Conservation (phyloP, 1,140 invertebrate species). For the Habropoda laboriosa region DNA sequence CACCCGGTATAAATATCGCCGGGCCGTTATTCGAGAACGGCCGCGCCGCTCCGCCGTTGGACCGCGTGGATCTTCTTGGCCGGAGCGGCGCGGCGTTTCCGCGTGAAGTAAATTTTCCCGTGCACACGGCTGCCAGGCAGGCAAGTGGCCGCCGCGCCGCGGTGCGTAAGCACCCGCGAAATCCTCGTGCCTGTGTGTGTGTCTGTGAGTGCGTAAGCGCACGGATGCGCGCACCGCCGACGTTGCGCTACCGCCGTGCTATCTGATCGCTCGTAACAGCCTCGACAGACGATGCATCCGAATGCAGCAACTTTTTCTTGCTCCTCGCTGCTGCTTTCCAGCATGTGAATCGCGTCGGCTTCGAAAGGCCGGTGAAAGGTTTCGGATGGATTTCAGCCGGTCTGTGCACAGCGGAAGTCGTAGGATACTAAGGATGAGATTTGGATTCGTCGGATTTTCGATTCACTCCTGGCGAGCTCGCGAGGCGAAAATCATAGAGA, state of each 20-base stretch:
- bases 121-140: background rate
- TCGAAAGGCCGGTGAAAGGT: background rate
- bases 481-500: too few relatives aligned
- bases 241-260: conserved; percentile 61
- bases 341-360: background rate
- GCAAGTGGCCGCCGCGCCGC: conserved; percentile 11
- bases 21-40: conserved; percentile 37
- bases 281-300: conserved; percentile 62
- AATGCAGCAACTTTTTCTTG: conserved; percentile 58
- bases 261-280: conserved; percentile 76
- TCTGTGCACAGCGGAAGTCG: too few relatives aligned
- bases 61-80: conserved; percentile 43
- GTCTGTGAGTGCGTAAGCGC: background rate
- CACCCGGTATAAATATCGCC: conserved; percentile 38
- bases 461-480: too few relatives aligned
- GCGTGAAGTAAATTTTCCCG: conserved; percentile 54
- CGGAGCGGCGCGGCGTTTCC: conserved; percentile 55
- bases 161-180: conserved; percentile 16
- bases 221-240: conserved; percentile 9
- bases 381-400: background rate
- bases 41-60: too few relatives aligned
- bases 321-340: background rate
- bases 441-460: too few relatives aligned
- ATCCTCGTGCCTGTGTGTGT: too few relatives aligned
- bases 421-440: too few relatives aligned